Evolutionary conservation across 2,113 vertebrate genomes (phyloP).

Genomic region (Nematolebias whitei): DNA sequence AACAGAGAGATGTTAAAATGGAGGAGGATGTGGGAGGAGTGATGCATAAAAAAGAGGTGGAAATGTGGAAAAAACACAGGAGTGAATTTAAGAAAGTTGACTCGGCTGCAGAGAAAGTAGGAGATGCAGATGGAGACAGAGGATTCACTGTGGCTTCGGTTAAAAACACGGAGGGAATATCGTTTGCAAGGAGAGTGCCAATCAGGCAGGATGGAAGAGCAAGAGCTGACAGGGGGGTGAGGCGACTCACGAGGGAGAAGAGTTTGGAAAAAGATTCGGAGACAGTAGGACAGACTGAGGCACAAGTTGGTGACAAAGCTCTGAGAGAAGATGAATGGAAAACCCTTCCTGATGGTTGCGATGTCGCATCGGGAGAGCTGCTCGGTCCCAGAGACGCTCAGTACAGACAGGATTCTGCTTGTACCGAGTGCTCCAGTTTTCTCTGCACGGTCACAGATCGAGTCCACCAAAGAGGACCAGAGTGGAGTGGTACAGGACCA

Average conservation of each 20-base stretch:
- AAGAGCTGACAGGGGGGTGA: conserved; percentile 51
- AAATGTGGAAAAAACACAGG: conserved; percentile 21
- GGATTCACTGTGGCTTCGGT: conserved; percentile 68
- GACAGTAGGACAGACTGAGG: conserved; percentile 14
- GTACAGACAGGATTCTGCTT: conserved; percentile 39
- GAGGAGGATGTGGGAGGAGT: conserved; percentile 12
- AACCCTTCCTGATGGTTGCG: conserved; percentile 4
- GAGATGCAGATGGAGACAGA: conserved; percentile 41
- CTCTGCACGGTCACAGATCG: conserved; percentile 38
- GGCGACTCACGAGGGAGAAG: conserved; percentile 5
- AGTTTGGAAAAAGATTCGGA: conserved; percentile 30
- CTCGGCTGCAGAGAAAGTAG: conserved; percentile 17
- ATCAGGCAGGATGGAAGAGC: conserved; percentile 66
- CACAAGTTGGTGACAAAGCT: conserved; percentile 13
- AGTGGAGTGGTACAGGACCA: conserved; percentile 36
- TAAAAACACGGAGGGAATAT: conserved; percentile 72
- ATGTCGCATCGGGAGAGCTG: neutral
- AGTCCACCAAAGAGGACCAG: conserved; percentile 13
- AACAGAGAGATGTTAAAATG: conserved; percentile 9
- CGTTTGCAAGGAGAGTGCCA: conserved; percentile 65
- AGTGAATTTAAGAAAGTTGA: conserved; percentile 28
- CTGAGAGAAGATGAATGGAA: conserved; percentile 37
- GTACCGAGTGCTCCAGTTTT: conserved; percentile 47
- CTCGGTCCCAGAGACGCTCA: neutral
- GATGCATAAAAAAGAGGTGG: conserved; percentile 7